Base-by-base conservation (phyloP, 1,140 invertebrate genomes). In the Radopholus similis region DNA sequence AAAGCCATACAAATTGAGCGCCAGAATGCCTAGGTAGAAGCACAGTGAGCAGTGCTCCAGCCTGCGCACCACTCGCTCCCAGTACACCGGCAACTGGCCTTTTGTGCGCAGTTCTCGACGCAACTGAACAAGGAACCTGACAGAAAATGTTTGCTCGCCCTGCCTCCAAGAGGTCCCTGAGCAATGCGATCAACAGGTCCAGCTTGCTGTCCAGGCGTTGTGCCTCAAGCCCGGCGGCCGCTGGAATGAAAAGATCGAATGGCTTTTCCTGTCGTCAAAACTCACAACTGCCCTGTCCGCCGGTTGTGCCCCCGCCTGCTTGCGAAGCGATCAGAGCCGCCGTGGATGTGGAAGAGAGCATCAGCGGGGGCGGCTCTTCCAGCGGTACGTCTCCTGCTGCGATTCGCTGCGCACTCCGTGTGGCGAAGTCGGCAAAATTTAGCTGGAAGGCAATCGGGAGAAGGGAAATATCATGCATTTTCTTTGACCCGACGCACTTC, bases 341-440 rank as follows among this genome's bases (percentile, higher is more conserved):
- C 32, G 56, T 38, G 35, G 62, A 35, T 11, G 72, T 42, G 21
- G 44, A 60, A 60, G 32, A 40, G 47, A 60, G 28, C 40, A 60
- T 60, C 30, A 60, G 21, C 62, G 40, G 32, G 18, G 34, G 69
- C 32, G 34, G 23, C 21, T 73, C 70, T 21, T 71, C 35, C 34
- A 73, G 23, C 9, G 74, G 69, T 18, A 47, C n/a, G 26, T 71
- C 26, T 1, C 53, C 54, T 4, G 4, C 11, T 23, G 59, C 35
- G 15, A 75, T 77, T 66, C 80, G 77, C 44, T 77, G 67, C 18
- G 77, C 72, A 38, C 49, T 58, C 44, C 74, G 72, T 59, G 79
- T 72, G 54, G 74, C 70, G 53, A 72, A 77, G 49, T 80, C 77
- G 21, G 77, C 80, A 63, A 80, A 80, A 53, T 78, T 80, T 23